These are phyloP conservation scores for Pterois miles DNA, from an alignment of 2,797 vertebrate species.

Conservation along the genomic window DNA sequence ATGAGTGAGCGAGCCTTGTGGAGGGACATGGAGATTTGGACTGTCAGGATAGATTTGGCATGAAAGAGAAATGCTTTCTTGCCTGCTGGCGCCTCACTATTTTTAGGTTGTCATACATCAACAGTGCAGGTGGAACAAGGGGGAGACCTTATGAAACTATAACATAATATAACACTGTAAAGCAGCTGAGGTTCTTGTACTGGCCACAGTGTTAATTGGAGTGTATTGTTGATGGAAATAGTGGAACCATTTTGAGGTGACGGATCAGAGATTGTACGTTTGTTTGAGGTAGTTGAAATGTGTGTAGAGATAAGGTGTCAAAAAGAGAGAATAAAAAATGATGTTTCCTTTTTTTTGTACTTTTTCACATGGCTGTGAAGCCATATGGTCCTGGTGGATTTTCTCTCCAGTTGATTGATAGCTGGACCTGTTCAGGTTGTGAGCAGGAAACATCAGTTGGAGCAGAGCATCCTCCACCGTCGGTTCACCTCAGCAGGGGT, in stretches of 20 bases:
- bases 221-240: neutral
- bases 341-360: neutral
- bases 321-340: neutral
- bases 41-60: slow-evolving; percentile 53
- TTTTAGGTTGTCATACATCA: slow-evolving; percentile 29
- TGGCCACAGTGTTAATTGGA: neutral
- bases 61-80: slow-evolving; percentile 27
- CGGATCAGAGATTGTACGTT: neutral
- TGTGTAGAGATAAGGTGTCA: neutral
- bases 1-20: slow-evolving; percentile 23
- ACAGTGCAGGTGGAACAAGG: slow-evolving; percentile 4
- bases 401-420: slow-evolving; percentile 50
- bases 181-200: neutral
- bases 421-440: slow-evolving; percentile 24
- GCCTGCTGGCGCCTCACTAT: slow-evolving; percentile 34
- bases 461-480: slow-evolving; percentile 38
- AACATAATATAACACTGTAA: neutral
- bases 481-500: slow-evolving; percentile 31
- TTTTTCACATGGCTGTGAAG: slow-evolving; percentile 20
- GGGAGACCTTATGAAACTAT: neutral
- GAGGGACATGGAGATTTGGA: slow-evolving; percentile 40
- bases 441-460: slow-evolving; percentile 30
- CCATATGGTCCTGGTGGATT: slow-evolving; percentile 25
- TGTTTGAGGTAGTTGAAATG: neutral
- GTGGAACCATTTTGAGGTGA: neutral